Conservation (phyloP, 2,888 invertebrate species). For the Cerceris ruficornis region DNA sequence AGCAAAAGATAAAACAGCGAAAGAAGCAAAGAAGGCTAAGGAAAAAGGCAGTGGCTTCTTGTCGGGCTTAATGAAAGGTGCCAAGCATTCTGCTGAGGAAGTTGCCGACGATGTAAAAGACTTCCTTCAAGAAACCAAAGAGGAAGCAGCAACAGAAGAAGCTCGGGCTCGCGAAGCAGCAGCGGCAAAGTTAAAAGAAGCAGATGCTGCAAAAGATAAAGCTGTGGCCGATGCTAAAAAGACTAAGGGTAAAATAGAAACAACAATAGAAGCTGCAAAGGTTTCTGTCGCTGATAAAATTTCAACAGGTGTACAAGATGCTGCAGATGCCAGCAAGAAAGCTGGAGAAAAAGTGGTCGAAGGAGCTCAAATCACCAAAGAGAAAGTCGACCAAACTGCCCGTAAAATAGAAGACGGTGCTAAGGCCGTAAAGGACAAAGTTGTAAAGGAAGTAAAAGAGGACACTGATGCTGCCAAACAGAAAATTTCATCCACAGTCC, state of each 20-base stretch:
- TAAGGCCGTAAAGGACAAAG: constrained; percentile 36
- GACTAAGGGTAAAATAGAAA: constrained; percentile 44
- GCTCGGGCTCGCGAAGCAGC: constrained; percentile 52
- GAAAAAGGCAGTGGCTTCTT: constrained; percentile 68
- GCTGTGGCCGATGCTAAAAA: constrained; percentile 40
- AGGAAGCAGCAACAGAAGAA: constrained; percentile 58
- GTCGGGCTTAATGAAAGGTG: constrained; percentile 65
- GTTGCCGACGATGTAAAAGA: constrained; percentile 75
- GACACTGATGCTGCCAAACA: constrained; percentile 66
- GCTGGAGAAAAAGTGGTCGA: constrained; percentile 30
- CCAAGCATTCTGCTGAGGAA: constrained; percentile 64
- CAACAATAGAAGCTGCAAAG: constrained; percentile 32
- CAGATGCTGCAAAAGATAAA: constrained; percentile 47
- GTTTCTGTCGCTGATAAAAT: constrained; percentile 51
- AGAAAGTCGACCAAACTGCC: neutral
- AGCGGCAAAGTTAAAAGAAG: constrained; percentile 39
- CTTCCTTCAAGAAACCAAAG: constrained; percentile 82
- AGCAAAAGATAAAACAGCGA: constrained; percentile 59
- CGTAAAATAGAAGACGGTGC: constrained; percentile 37
- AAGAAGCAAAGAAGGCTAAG: constrained; percentile 66
- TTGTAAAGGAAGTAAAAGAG: constrained; percentile 69
- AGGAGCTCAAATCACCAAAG: constrained; percentile 39
- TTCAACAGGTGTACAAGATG: constrained; percentile 65
- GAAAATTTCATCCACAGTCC: constrained; percentile 25
- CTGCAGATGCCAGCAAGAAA: neutral